These are phyloP conservation scores for Thunnus maccoyii DNA, from an alignment of 2,113 vertebrate genomes.

Conservation along the genomic window DNA sequence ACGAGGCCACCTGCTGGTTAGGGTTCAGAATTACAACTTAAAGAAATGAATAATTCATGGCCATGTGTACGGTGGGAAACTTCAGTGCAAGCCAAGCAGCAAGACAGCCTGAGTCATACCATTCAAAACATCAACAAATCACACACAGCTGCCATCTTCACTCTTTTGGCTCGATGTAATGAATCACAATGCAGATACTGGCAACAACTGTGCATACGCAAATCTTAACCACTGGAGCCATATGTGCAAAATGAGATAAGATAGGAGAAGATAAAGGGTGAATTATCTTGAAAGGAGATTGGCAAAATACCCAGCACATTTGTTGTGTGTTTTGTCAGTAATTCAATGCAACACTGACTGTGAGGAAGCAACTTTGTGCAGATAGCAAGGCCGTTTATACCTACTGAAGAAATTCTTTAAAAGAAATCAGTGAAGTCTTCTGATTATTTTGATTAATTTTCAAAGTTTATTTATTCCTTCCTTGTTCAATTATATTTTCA, in stretches of 20 bases:
- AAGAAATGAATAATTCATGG: conserved; percentile 63
- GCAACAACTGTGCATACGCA: conserved; percentile 4
- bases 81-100: conserved; percentile 27
- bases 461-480: too few species aligned
- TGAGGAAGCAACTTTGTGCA: too few species aligned
- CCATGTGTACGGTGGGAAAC: conserved; percentile 49
- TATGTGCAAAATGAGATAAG: conserved; percentile 7
- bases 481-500: too few species aligned
- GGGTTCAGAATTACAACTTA: conserved; percentile 45
- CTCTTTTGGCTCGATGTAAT: neutral
- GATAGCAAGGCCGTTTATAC: too few species aligned
- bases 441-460: too few species aligned
- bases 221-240: neutral
- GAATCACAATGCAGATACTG: conserved; percentile 14
- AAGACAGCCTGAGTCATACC: conserved; percentile 27
- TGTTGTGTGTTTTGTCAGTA: neutral
- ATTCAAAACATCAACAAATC: conserved; percentile 33
- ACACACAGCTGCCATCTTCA: conserved; percentile 30
- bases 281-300: neutral
- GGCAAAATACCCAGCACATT: neutral
- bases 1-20: conserved; percentile 72
- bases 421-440: too few species aligned
- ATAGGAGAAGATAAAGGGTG: neutral
- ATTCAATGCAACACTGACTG: neutral
- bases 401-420: too few species aligned